Conservation (phyloP, 2,888 invertebrate species). For the Apotomis betuletana region DNA sequence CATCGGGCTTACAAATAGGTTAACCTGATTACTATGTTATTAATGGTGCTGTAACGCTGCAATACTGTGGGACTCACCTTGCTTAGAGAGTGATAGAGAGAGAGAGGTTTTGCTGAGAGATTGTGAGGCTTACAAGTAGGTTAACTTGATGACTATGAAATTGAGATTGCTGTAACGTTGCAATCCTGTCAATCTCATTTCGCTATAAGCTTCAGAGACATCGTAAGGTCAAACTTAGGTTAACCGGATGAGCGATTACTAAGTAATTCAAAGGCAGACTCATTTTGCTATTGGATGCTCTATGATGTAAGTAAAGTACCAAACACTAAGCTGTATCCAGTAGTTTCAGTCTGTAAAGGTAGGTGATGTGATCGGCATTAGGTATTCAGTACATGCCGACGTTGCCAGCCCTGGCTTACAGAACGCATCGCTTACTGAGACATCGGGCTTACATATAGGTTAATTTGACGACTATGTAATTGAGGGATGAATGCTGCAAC, state of each 20-base stretch:
- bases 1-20: constrained; percentile 20
- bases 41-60: background rate
- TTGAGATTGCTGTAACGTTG: too few species aligned
- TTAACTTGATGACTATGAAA: too few species aligned
- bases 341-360: constrained; percentile 43
- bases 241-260: too few species aligned
- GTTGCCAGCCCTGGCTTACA: constrained; percentile 45
- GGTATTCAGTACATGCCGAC: constrained; percentile 61
- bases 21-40: constrained; percentile 21
- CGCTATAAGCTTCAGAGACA: too few species aligned
- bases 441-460: background rate
- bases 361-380: constrained; percentile 51
- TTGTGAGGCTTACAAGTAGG: too few species aligned
- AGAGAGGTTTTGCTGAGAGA: background rate
- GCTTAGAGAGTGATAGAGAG: background rate
- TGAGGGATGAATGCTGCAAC: background rate
- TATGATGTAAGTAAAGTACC: too few species aligned
- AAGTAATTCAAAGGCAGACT: too few species aligned
- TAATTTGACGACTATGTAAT: constrained; percentile 22
- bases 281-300: too few species aligned
- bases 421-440: too few species aligned
- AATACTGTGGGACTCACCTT: background rate
- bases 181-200: too few species aligned
- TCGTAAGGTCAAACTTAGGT: too few species aligned
- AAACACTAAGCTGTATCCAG: constrained; percentile 6